A percentile compares a stretch with the other conserved stretches of the same genome.
phyloP scores from a whole-genome alignment of 2,888 invertebrate genomes.

The Eurytoma californica region DNA sequence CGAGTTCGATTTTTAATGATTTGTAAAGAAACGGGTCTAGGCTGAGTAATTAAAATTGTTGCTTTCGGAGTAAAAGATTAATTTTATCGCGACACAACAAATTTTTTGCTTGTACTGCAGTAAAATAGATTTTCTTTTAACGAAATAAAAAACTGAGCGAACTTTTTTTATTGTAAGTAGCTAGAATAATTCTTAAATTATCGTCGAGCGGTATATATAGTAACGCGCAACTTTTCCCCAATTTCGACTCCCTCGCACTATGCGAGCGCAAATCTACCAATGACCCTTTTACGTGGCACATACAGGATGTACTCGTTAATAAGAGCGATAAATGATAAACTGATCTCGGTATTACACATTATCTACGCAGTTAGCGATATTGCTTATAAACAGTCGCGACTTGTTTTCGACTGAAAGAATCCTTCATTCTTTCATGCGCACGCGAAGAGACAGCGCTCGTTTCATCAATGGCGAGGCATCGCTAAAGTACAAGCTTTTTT shows the following conservation, averaged over 20 bases:
- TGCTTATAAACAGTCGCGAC: conserved; percentile 2
- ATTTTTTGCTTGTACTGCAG: too few species aligned
- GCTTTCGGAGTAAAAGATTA: too few species aligned
- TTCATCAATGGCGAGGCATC: neutral
- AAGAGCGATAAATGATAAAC: conserved; percentile 36
- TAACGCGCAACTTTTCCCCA: conserved; percentile 5
- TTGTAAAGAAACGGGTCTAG: too few species aligned
- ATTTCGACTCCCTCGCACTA: conserved; percentile 29
- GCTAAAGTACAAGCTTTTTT: neutral
- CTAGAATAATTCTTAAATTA: too few species aligned
- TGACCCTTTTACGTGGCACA: conserved; percentile 18
- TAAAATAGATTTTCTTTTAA: too few species aligned
- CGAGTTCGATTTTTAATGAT: too few species aligned
- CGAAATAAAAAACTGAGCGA: too few species aligned
- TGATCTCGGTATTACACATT: conserved; percentile 15
- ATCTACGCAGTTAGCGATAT: conserved; percentile 20
- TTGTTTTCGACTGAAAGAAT: conserved; percentile 30
- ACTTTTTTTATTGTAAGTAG: too few species aligned
- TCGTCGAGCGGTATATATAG: neutral
- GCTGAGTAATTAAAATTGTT: too few species aligned
- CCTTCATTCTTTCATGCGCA: neutral
- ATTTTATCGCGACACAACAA: too few species aligned
- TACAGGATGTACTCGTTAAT: conserved; percentile 46
- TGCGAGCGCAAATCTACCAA: conserved; percentile 7
- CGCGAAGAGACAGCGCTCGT: too few species aligned